phyloP scores from a whole-genome alignment of 1,140 invertebrate species.

The Venturia canescens region DNA sequence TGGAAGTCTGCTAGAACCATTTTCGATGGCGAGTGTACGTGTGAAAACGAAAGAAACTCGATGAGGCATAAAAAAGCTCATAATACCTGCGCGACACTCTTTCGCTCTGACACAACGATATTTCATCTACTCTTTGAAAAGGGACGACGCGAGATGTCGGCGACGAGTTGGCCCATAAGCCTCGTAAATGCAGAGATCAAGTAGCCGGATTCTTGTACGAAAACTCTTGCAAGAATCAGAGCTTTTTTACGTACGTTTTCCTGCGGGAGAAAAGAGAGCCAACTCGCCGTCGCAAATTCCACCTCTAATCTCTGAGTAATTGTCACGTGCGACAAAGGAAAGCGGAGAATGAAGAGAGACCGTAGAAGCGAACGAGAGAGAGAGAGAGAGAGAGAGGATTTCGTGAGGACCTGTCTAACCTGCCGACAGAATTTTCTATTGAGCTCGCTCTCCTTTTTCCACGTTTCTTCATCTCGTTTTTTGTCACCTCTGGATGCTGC shows the following conservation, averaged over 20 bases:
- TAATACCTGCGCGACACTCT: neutral
- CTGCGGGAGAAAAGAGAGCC: slow-evolving; percentile 21
- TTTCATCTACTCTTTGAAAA: slow-evolving; percentile 61
- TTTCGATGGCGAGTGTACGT: too few species aligned
- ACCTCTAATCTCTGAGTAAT: slow-evolving; percentile 71
- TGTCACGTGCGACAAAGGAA: slow-evolving; percentile 62
- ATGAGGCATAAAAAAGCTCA: neutral
- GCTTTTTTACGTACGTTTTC: neutral
- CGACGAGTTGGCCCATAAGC: slow-evolving; percentile 32
- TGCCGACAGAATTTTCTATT: slow-evolving; percentile 47
- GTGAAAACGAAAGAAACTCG: too few species aligned
- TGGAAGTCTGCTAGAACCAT: too few species aligned
- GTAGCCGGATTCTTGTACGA: slow-evolving; percentile 53
- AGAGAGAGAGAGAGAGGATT: slow-evolving; percentile 15
- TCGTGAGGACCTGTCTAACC: slow-evolving; percentile 50
- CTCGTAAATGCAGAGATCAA: slow-evolving; percentile 70
- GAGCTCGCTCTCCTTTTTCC: slow-evolving; percentile 31
- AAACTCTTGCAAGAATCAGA: neutral
- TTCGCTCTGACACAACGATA: slow-evolving; percentile 60
- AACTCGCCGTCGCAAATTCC: slow-evolving; percentile 67
- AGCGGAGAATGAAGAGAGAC: slow-evolving; percentile 41
- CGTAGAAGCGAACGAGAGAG: neutral
- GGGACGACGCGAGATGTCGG: slow-evolving; percentile 21
- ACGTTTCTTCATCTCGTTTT: slow-evolving; percentile 20
- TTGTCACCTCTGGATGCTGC: slow-evolving; percentile 22